phyloP scores from a whole-genome alignment of 2,113 vertebrate species.

The Semicossyphus pulcher region DNA sequence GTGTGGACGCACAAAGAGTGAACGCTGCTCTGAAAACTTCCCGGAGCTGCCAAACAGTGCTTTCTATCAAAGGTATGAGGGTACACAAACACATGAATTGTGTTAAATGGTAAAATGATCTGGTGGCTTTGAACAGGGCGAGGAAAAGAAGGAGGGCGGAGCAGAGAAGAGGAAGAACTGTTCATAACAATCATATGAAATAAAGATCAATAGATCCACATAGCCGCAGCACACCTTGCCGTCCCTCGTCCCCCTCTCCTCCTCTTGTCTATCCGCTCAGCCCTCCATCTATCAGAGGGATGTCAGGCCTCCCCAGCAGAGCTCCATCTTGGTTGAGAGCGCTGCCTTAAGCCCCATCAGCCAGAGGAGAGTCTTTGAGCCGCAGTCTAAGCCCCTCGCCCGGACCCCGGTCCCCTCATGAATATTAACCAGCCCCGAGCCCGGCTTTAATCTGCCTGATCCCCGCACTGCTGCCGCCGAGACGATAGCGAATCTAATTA shows the following conservation, averaged over 20 bases:
- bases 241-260: neutral
- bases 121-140: neutral
- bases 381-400: conserved; percentile 77
- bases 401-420: conserved; percentile 86
- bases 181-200: neutral
- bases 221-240: neutral
- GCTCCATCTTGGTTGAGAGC: conserved; percentile 71
- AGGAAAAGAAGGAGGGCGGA: neutral
- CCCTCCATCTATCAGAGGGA: conserved; percentile 55
- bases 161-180: too few species aligned
- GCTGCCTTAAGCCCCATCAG: conserved; percentile 73
- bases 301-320: conserved; percentile 52
- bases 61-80: neutral
- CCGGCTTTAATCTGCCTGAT: conserved; percentile 95
- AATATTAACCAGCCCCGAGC: conserved; percentile 91
- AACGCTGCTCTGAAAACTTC: neutral
- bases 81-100: too few species aligned
- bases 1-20: conserved; percentile 19
- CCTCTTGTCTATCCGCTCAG: conserved; percentile 6
- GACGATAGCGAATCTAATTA: conserved; percentile 99
- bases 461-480: conserved; percentile 90
- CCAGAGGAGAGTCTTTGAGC: conserved; percentile 77
- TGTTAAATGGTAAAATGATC: neutral
- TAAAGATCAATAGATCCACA: neutral
- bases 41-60: neutral